Base-by-base conservation (phyloP, 2,888 invertebrate genomes). In the Rhimphoctona megacephalus region DNA sequence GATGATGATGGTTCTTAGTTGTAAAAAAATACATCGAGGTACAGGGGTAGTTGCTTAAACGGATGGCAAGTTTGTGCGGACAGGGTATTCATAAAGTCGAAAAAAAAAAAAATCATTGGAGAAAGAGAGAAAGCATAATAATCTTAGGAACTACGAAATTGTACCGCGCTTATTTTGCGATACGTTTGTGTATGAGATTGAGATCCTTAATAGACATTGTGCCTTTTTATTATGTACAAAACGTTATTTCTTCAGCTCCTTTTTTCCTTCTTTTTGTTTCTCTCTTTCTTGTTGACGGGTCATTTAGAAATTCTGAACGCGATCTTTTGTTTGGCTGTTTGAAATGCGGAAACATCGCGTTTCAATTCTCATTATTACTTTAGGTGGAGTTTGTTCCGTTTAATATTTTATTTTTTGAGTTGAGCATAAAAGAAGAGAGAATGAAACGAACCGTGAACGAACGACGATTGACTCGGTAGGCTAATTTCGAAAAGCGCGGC, bases 11-110 rank as follows among this genome's bases (percentile, higher is more conserved):
- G 78, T 52, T 83, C 49, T 83, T 14, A 43, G 2, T 43, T 69
- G 67, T 57, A 81, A 64, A 74, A 54, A 77, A 81, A 64, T 83
- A 83, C 64, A 72, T 83, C 79, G 74, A 86, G 86, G 80, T 86
- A 83, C 66, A 83, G 57, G 76, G 54, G 70, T 85, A 86, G 69
- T 83, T 85, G 85, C 81, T 88, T 79, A 76, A 85, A 85, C 57
- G 85, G 87, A 89, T 90, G 90, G 89, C 90, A 91, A 90, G 88
- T 90, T 90, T 91, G 89, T 91, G 91, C 90, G 88, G 88, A 88
- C 86, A 89, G 87, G 88, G 87, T 88, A 57, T 70, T 64, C 39
- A 74, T 49, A 46, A 64, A 66, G 46, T 69, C 73, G 66, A 85
- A 54, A 70, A 79, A 61, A 84, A 36, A 76, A 78, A 80, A 74